Base-by-base conservation (phyloP, 2,113 vertebrate genomes). In the Heloderma charlesbogerti region DNA sequence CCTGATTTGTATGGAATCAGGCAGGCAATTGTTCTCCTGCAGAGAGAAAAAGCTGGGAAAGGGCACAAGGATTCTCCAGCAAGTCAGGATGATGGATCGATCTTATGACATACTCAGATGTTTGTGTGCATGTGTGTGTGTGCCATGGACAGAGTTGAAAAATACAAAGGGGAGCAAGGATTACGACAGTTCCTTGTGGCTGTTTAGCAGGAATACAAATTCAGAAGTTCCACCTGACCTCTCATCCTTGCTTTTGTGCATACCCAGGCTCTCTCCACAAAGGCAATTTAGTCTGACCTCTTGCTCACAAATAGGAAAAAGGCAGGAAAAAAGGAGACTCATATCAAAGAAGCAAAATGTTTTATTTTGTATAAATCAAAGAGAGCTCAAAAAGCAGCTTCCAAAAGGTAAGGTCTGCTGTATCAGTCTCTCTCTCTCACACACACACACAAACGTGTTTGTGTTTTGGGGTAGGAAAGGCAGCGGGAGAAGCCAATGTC, bases 331-430 rank as follows among this genome's bases (percentile, higher is more conserved):
- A 67, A 43, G 34, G 78, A 45, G n/a, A 25, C 79, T 85, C 0
- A 0, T 40, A 54, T 83, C 92, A 91, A 94, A 93, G 93, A 91
- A 86, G 95, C 94, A 93, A 66, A 90, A 43, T 67, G 60, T 88
- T 96, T 96, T 96, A 96, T 96, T 96, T 92, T 93, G 95, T 94
- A 91, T 92, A 94, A 96, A 87, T 92, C 91, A 91, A 90, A 91
- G 94, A 84, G 90, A 29, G 60, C 37, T 3, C 54, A 0, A 3
- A 74, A 43, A 0, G 3, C 54, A 60, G 79, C 34, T 66, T 43
- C 89, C 77, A 13, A 15, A 0, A 0, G 0, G 2, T 83, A 82
- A 22, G 31, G 1, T 6, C 1, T 45, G 0, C 75, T 34, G 0
- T 1, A 13, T 74, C 0, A 0, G 67, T 79, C 88, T 85, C 77